Conservation (phyloP, 2,888 invertebrate genomes). For the Corbicula japonica region DNA sequence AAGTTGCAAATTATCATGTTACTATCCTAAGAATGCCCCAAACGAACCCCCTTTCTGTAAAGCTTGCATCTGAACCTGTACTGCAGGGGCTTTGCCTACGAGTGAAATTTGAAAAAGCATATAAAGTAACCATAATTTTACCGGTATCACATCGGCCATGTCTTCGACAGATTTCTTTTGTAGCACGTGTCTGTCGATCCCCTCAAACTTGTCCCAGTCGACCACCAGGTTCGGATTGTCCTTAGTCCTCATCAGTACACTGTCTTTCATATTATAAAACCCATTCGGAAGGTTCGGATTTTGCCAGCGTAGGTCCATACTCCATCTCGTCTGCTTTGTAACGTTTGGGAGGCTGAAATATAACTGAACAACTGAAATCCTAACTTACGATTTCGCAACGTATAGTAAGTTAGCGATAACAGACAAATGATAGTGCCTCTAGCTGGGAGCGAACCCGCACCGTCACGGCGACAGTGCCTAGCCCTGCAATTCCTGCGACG, state of each 20-base stretch:
- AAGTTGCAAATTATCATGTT: too few relatives aligned
- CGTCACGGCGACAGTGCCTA: too few relatives aligned
- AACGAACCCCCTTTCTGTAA: too few relatives aligned
- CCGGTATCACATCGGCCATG: constrained; percentile 61
- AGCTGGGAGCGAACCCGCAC: too few relatives aligned
- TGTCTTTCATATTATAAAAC: constrained; percentile 80
- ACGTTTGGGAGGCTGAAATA: constrained; percentile 77
- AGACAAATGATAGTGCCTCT: too few relatives aligned
- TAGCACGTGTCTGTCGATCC: constrained; percentile 54
- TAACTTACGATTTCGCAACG: too few relatives aligned
- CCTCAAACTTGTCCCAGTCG: constrained; percentile 78
- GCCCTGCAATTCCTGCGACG: too few relatives aligned
- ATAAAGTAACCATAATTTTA: constrained; percentile 9
- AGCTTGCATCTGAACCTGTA: too few relatives aligned
- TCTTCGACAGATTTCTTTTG: constrained; percentile 60
- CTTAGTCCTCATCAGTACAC: constrained; percentile 78
- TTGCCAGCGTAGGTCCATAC: constrained; percentile 84
- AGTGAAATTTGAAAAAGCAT: not conserved
- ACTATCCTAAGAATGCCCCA: too few relatives aligned
- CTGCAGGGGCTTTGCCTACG: not conserved
- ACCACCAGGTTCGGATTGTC: constrained; percentile 74
- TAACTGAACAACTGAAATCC: too few relatives aligned
- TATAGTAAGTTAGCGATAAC: too few relatives aligned
- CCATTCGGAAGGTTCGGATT: constrained; percentile 78
- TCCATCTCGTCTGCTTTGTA: constrained; percentile 81